These are phyloP conservation scores for Pseudochaenichthys georgianus DNA, from an alignment of 2,797 vertebrate genomes.

Conservation along the genomic window DNA sequence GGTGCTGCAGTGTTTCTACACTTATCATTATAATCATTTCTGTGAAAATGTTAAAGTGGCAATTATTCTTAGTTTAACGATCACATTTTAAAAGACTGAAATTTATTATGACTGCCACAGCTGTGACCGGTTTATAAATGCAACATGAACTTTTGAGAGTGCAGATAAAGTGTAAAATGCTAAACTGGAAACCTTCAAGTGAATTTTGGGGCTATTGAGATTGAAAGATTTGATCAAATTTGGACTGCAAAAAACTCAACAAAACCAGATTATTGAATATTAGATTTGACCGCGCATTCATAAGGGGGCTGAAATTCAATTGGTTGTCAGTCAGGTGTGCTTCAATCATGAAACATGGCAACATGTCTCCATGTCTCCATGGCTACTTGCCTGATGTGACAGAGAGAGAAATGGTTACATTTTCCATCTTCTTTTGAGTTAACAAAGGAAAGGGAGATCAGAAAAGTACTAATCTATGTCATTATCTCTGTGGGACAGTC, in stretches of 20 bases:
- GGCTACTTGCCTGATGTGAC: neutral
- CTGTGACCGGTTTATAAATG: slow-evolving; percentile 4
- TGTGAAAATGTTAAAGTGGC: slow-evolving; percentile 4
- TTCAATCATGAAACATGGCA: slow-evolving; percentile 17
- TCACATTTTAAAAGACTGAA: slow-evolving; percentile 12
- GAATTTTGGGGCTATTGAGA: neutral
- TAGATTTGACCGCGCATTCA: slow-evolving; percentile 8
- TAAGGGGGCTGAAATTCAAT: slow-evolving; percentile 18
- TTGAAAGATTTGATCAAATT: slow-evolving; percentile 13
- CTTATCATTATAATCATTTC: neutral
- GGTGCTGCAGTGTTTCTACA: neutral
- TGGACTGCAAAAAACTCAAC: neutral
- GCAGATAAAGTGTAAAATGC: neutral
- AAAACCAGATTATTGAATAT: slow-evolving; percentile 13
- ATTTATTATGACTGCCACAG: neutral
- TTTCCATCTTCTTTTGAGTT: slow-evolving; percentile 4
- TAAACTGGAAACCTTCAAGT: neutral
- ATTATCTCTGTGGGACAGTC: neutral
- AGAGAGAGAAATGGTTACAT: neutral
- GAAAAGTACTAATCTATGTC: neutral
- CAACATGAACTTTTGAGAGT: neutral
- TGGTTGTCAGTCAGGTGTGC: slow-evolving; percentile 24
- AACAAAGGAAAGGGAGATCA: neutral
- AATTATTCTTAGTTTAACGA: slow-evolving; percentile 32
- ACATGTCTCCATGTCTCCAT: slow-evolving; percentile 1